These are phyloP conservation scores for Pterois miles DNA, from an alignment of 2,797 vertebrate species.

Conservation along the genomic window DNA sequence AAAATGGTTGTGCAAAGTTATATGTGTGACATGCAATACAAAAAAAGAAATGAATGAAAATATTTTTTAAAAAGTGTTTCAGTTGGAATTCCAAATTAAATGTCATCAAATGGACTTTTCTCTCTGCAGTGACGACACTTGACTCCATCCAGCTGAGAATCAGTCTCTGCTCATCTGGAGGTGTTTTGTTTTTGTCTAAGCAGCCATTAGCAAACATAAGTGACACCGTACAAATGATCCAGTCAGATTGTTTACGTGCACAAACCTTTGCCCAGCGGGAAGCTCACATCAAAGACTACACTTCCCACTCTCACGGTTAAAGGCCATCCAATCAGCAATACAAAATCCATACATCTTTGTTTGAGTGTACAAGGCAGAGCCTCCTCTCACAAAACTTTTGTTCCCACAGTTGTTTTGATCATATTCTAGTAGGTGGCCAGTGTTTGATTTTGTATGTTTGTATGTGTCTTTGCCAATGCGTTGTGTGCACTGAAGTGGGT, in stretches of 20 bases:
- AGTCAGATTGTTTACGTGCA: constrained; percentile 53
- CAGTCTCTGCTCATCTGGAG: not conserved
- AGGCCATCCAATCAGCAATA: constrained; percentile 54
- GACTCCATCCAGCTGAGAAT: not conserved
- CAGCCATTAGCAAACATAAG: constrained; percentile 24
- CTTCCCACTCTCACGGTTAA: constrained; percentile 55
- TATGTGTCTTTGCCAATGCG: constrained; percentile 51
- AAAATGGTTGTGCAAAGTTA: not conserved
- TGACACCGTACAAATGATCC: constrained; percentile 33
- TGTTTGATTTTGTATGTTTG: constrained; percentile 54
- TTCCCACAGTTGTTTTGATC: constrained; percentile 62
- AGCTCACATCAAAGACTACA: constrained; percentile 57
- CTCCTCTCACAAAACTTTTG: constrained; percentile 46
- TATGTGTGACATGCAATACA: not conserved
- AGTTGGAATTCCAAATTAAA: not conserved
- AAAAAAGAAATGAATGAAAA: not conserved
- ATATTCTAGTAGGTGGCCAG: constrained; percentile 50
- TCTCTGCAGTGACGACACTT: not conserved
- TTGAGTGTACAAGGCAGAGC: constrained; percentile 26
- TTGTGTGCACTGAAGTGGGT: constrained; percentile 46
- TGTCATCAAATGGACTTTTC: not conserved
- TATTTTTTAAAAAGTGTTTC: not conserved
- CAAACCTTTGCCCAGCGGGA: constrained; percentile 57
- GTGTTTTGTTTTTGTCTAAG: constrained; percentile 31
- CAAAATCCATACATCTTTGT: constrained; percentile 54